phyloP scores from a whole-genome alignment of 2,888 invertebrate genomes.

The Leptopilina myrica region DNA sequence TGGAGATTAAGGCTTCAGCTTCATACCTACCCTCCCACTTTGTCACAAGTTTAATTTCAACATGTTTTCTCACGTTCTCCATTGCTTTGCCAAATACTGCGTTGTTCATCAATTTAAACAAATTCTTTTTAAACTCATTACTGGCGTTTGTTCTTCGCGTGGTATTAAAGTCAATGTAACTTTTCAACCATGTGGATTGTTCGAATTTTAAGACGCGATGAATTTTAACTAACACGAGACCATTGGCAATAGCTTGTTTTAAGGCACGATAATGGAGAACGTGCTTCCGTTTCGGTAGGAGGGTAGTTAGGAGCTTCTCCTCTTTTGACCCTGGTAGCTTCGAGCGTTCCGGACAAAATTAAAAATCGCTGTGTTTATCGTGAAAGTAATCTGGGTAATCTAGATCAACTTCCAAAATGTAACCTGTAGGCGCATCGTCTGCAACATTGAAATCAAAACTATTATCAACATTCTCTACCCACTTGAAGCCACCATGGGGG shows the following conservation, averaged over 20 bases:
- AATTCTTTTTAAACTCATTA: too few species aligned
- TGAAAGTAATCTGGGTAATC: slow-evolving; percentile 37
- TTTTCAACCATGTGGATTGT: slow-evolving; percentile 63
- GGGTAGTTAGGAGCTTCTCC: slow-evolving; percentile 61
- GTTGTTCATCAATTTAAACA: too few species aligned
- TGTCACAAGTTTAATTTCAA: too few species aligned
- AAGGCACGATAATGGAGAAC: slow-evolving; percentile 55
- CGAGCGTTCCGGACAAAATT: slow-evolving; percentile 61
- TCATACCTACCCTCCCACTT: too few species aligned
- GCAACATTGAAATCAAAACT: neutral
- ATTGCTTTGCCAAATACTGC: too few species aligned
- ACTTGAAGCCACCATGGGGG: slow-evolving; percentile 29
- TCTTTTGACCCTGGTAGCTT: slow-evolving; percentile 48
- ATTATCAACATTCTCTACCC: neutral
- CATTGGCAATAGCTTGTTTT: slow-evolving; percentile 60
- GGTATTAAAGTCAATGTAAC: slow-evolving; percentile 67
- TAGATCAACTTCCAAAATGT: slow-evolving; percentile 39
- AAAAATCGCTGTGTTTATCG: slow-evolving; percentile 34
- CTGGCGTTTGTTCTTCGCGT: too few species aligned
- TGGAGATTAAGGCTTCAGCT: slow-evolving; percentile 57
- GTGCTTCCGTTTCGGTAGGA: slow-evolving; percentile 55
- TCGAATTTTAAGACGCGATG: slow-evolving; percentile 66
- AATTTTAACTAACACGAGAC: slow-evolving; percentile 58
- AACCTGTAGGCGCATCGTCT: slow-evolving; percentile 19
- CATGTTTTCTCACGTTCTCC: too few species aligned